Evolutionary conservation across 2,113 vertebrate genomes (phyloP).

Genomic region (Oreochromis tanganicae): DNA sequence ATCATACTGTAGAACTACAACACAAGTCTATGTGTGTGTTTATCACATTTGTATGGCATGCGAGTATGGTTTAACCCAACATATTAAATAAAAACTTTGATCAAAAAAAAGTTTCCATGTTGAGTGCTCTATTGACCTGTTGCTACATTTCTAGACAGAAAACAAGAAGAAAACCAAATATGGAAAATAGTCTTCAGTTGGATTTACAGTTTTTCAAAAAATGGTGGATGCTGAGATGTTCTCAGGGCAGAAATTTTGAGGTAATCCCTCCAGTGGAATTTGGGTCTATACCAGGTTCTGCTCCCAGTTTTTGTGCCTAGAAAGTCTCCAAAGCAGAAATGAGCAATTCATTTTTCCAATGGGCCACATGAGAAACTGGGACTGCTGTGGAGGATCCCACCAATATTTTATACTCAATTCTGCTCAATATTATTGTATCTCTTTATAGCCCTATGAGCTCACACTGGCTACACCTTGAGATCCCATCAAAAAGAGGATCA

Average conservation of each 20-base stretch:
- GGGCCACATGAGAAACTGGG: background rate
- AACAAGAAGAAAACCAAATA: background rate
- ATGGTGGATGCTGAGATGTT: rapidly evolving
- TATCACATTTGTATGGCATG: rapidly evolving
- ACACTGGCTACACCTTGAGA: rapidly evolving
- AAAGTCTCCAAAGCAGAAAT: background rate
- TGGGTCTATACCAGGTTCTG: rapidly evolving
- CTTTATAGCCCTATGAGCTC: rapidly evolving
- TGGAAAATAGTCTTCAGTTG: background rate
- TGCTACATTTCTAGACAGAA: rapidly evolving
- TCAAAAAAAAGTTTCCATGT: background rate
- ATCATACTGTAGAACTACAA: background rate
- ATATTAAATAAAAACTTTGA: background rate
- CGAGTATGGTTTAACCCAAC: background rate
- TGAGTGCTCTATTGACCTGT: rapidly evolving
- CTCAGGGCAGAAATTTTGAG: rapidly evolving
- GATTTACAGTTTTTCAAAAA: rapidly evolving
- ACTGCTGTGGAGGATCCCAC: background rate
- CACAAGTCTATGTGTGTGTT: background rate
- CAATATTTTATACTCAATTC: background rate
- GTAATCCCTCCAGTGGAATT: background rate
- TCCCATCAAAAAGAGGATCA: no score
- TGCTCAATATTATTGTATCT: no score
- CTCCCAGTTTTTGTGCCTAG: background rate
- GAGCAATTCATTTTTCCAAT: background rate